phyloP scores from a whole-genome alignment of 2,113 vertebrate species.

The Mobula birostris region DNA sequence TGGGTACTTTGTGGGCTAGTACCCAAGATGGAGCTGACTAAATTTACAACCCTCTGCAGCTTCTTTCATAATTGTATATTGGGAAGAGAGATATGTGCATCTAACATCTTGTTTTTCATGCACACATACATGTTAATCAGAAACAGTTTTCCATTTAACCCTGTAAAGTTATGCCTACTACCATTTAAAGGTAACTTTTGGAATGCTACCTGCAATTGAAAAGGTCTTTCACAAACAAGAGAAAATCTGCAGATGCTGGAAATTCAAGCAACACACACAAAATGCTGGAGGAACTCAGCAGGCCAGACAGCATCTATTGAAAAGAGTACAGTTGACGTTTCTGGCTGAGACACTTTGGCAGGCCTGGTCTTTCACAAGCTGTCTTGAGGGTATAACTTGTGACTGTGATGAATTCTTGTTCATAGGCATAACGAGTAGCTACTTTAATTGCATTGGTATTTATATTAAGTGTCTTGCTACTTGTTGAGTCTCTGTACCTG shows the following conservation, averaged over 20 bases:
- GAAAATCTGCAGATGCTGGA: no score
- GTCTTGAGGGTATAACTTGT: background rate
- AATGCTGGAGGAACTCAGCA: no score
- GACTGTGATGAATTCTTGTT: background rate
- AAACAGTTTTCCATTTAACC: background rate
- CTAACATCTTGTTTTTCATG: background rate
- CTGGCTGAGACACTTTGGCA: no score
- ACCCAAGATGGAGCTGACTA: no score
- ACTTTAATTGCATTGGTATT: background rate
- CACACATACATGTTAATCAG: background rate
- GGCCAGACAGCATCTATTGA: no score
- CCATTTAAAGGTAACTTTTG: background rate
- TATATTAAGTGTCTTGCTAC: background rate
- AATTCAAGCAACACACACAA: no score
- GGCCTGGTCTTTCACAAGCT: background rate
- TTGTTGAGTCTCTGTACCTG: background rate
- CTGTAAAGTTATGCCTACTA: background rate
- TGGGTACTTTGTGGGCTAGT: no score
- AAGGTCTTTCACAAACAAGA: background rate
- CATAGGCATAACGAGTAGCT: background rate
- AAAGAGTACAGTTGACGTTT: no score
- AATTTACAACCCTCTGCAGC: no score
- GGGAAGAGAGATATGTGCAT: background rate
- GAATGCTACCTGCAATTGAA: background rate
- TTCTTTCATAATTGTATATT: no score